These are phyloP conservation scores for Gobiocypris rarus DNA, from an alignment of 2,113 vertebrate genomes.

Conservation along the genomic window DNA sequence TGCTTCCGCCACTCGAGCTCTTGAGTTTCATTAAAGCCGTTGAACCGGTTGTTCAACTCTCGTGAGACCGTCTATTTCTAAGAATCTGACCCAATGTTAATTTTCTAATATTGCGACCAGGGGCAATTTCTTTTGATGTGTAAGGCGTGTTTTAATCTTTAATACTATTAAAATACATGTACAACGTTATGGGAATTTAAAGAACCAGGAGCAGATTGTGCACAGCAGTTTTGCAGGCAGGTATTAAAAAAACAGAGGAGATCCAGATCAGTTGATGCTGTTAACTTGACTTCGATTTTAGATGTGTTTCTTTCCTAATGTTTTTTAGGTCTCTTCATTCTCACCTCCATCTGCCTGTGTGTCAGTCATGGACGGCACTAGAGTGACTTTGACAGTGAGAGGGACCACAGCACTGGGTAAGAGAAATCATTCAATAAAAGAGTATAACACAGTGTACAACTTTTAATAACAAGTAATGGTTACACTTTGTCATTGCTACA, in stretches of 20 bases:
- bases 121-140: not conserved
- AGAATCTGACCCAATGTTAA: not conserved
- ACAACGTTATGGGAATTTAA: not conserved
- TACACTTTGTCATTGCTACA: no score
- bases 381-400: constrained; percentile 84
- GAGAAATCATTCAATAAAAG: not conserved
- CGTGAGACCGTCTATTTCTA: not conserved
- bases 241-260: not conserved
- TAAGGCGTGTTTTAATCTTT: not conserved
- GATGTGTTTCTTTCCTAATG: not conserved
- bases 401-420: constrained; percentile 87
- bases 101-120: not conserved
- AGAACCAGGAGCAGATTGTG: not conserved
- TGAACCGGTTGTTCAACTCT: not conserved
- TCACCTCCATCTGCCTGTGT: not conserved
- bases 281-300: not conserved
- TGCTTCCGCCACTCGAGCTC: not conserved
- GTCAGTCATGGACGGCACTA: constrained; percentile 81
- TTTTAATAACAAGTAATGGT: not conserved
- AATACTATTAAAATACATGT: not conserved
- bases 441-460: not conserved
- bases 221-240: not conserved
- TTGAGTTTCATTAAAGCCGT: not conserved
- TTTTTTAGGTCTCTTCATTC: constrained; percentile 10
- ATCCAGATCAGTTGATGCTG: not conserved